A percentile compares a stretch with the other conserved stretches of the same genome.
Evolutionary conservation across 2,113 vertebrate genomes (phyloP).

Genomic region (Trinectes maculatus): DNA sequence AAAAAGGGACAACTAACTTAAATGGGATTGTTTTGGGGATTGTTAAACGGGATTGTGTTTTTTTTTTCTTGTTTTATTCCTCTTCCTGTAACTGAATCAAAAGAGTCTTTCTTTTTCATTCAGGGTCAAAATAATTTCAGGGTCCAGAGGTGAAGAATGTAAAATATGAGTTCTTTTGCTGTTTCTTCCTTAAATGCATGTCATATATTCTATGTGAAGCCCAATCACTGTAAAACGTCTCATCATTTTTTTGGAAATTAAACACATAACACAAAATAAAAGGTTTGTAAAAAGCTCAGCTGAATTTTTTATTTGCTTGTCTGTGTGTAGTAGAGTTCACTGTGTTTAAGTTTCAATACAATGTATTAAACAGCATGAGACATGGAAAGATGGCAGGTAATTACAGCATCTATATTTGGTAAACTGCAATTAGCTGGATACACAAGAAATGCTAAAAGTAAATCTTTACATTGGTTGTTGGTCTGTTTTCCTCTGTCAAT

Average conservation of each 20-base stretch:
- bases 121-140: constrained; percentile 66
- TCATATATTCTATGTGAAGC: constrained; percentile 75
- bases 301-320: too few species aligned
- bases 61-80: background rate
- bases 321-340: too few species aligned
- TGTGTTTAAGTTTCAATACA: too few species aligned
- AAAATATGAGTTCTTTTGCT: constrained; percentile 63
- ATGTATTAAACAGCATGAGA: too few species aligned
- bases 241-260: constrained; percentile 75
- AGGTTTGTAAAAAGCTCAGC: constrained; percentile 65
- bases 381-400: too few species aligned
- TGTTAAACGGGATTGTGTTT: background rate
- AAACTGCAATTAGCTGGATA: too few species aligned
- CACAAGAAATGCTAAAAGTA: too few species aligned
- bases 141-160: constrained; percentile 68
- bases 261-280: constrained; percentile 71
- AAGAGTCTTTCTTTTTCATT: constrained; percentile 49
- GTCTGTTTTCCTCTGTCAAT: too few species aligned
- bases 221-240: constrained; percentile 79
- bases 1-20: too few species aligned
- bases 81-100: constrained; percentile 11
- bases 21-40: too few species aligned
- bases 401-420: too few species aligned
- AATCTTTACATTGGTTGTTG: too few species aligned
- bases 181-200: constrained; percentile 76